Evolutionary conservation across 2,797 vertebrate species (phyloP), one percentile per base, ranked within the genome.

Genomic region (Microtus obscurus): DNA sequence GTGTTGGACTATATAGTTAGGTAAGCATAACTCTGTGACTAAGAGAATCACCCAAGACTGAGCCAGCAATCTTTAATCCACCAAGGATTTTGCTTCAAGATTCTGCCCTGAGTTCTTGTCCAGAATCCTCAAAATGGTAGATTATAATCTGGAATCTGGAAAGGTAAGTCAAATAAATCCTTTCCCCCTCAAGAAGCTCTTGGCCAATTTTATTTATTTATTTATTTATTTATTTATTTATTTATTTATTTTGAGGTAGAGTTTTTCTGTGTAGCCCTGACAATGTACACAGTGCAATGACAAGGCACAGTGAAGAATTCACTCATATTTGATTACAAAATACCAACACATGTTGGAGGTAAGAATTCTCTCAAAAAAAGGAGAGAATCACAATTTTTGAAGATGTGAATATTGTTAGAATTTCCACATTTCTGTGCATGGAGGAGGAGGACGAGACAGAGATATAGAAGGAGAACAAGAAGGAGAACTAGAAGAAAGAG

Each of bases 261-360:
- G 53, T 56, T 56, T 56, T 6, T 76, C 29, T 45, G 40, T 5
- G 29, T 13, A 31, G 11, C 25, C 27, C 25, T 29, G 29, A 29
- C 45, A 31, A 77, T 2, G 17, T 29, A n/a, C n/a, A n/a, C n/a
- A n/a, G n/a, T n/a, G n/a, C n/a, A n/a, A n/a, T n/a, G n/a, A n/a
- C n/a, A n/a, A n/a, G n/a, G n/a, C 4, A 21, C 0, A 37, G 14
- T 43, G 13, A 17, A 53, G 17, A 11, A 8, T 17, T 37, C 0
- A 45, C 2, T 1, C 48, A 74, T 12, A 37, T 34, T 65, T 73
- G 16, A 16, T 63, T 45, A 59, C 27, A 71, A 96, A 80, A 48
- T 56, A 27, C 13, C 34, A 69, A 34, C 21, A n/a, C 80, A 2
- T 40, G 5, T 34, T n/a, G 34, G 16, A 16, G 67, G 34, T n/a